phyloP scores from a whole-genome alignment of 2,113 vertebrate genomes.

The Bucco capensis region DNA sequence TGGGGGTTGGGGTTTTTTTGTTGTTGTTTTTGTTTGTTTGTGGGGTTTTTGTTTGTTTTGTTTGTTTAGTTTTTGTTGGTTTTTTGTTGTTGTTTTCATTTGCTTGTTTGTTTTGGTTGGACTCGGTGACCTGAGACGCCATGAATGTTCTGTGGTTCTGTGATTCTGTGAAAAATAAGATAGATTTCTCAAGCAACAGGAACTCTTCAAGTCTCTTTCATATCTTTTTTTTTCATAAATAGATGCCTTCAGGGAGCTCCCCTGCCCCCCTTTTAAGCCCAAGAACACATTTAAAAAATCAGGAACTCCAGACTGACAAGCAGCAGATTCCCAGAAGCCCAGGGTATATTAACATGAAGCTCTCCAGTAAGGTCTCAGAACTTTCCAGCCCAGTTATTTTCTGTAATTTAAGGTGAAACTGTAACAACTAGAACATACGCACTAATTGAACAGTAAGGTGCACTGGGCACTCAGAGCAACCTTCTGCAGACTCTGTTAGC shows the following conservation, averaged over 20 bases:
- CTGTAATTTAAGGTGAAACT: conserved; percentile 32
- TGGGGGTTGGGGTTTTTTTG: too few species aligned
- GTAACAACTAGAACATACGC: neutral
- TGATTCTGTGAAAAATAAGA: conserved; percentile 27
- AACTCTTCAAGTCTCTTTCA: neutral
- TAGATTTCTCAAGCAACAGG: neutral
- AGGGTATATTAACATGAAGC: conserved; percentile 6
- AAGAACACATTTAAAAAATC: neutral
- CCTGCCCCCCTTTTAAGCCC: neutral
- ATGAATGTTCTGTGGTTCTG: too few species aligned
- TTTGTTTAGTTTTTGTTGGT: too few species aligned
- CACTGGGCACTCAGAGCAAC: neutral
- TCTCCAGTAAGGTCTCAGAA: conserved; percentile 8
- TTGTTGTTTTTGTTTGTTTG: too few species aligned
- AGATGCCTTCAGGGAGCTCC: neutral
- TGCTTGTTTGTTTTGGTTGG: too few species aligned
- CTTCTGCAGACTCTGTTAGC: neutral
- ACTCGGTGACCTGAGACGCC: too few species aligned
- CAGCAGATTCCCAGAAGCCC: neutral
- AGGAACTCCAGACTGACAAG: neutral
- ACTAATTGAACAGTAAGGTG: neutral
- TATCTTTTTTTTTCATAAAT: neutral
- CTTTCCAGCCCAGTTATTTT: neutral
- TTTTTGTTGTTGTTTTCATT: too few species aligned
- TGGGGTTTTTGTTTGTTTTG: too few species aligned